These are phyloP conservation scores for Automeris io DNA, from an alignment of 2,888 invertebrate genomes.

Conservation along the genomic window DNA sequence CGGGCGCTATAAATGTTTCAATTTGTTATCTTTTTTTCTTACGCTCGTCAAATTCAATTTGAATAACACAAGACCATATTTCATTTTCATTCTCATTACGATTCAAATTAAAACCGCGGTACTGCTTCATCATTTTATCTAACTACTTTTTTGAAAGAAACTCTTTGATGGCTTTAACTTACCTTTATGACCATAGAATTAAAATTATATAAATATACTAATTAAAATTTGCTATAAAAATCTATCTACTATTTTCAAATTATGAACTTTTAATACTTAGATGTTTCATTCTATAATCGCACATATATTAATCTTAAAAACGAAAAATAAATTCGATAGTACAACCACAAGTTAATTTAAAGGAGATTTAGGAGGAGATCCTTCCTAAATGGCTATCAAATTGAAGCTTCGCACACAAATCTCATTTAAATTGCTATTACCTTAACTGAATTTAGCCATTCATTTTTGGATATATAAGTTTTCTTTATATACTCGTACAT, in stretches of 20 bases:
- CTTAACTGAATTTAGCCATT: constrained; percentile 4
- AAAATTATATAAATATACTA: too few species aligned
- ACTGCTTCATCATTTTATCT: constrained; percentile 6
- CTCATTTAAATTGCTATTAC: constrained; percentile 36
- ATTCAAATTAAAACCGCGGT: constrained; percentile 3
- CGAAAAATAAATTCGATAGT: background rate
- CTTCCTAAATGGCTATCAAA: constrained; percentile 43
- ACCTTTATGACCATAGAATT: too few species aligned
- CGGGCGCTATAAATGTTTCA: constrained; percentile 13
- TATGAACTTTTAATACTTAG: too few species aligned
- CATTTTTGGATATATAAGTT: background rate
- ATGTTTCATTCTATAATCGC: too few species aligned
- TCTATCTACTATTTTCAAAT: too few species aligned
- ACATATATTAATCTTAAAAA: too few species aligned
- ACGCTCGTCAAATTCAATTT: constrained; percentile 7
- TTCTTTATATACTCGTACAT: background rate
- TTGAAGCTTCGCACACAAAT: constrained; percentile 34
- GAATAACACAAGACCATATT: constrained; percentile 7
- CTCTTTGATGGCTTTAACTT: background rate
- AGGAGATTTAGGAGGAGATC: constrained; percentile 30
- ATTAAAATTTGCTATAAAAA: too few species aligned
- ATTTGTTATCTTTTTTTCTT: constrained; percentile 7
- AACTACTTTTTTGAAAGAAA: constrained; percentile 2
- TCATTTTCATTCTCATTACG: constrained; percentile 1
- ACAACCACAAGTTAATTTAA: constrained; percentile 20